These are phyloP conservation scores for Periophthalmus modestus DNA, from an alignment of 2,113 vertebrate species.

Conservation along the genomic window DNA sequence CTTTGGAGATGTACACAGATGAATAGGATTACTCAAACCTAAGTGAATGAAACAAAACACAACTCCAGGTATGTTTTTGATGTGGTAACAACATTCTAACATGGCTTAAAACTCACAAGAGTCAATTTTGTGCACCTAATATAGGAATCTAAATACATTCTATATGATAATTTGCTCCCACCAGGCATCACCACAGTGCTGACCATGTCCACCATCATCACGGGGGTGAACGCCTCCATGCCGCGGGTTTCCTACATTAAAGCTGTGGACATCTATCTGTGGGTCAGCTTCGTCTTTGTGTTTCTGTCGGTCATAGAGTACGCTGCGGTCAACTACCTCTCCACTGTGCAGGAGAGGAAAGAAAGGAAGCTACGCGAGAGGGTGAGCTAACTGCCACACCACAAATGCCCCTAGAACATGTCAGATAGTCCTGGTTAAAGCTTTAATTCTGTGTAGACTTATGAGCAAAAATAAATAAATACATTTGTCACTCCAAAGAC, in stretches of 20 bases:
- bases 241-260: conserved; percentile 97
- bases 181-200: conserved; percentile 84
- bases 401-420: neutral
- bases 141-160: neutral
- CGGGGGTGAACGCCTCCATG: conserved; percentile 97
- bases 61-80: too few species aligned
- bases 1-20: too few species aligned
- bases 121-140: too few species aligned
- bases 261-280: conserved; percentile 96
- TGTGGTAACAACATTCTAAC: too few species aligned
- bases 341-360: conserved; percentile 81
- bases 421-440: too few species aligned
- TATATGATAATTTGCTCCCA: conserved; percentile 27
- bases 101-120: too few species aligned
- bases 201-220: conserved; percentile 87
- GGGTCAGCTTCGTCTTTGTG: conserved; percentile 99
- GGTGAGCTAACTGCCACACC: conserved; percentile 54
- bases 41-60: too few species aligned
- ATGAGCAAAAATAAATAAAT: neutral
- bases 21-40: too few species aligned
- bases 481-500: conserved; percentile 30
- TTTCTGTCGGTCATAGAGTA: conserved; percentile 97
- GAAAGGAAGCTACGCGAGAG: conserved; percentile 80
- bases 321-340: conserved; percentile 83
- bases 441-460: too few species aligned